Evolutionary conservation across 2,797 vertebrate species (phyloP), one percentile per base, ranked within the genome.

Genomic region (Cyprinella venusta): DNA sequence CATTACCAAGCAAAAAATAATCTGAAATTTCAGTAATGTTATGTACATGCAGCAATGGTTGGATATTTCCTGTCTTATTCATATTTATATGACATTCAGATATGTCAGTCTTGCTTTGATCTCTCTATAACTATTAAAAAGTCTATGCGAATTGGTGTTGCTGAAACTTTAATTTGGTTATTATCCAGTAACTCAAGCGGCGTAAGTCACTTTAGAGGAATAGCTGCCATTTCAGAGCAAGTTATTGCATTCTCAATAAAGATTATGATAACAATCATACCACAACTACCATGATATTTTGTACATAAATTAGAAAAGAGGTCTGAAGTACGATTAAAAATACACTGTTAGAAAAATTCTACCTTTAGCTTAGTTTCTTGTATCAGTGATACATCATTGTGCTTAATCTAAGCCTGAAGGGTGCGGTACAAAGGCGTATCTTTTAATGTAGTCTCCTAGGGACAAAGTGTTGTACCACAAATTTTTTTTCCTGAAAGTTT

Each of bases 21-120:
- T 26, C 16, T 80, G 69, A 74, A 75, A 85, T 86, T 84, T 78
- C 68, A 63, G 76, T 50, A 56, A 76, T 50, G 64, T 48, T 38
- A 50, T 42, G 36, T 26, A 69, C 48, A 8, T 2, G 12, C 26
- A 59, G 38, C 40, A 61, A 45, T 80, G 5, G 2, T 26, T 59
- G n/a, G 40, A 61, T 69, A 19, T 71, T 71, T 81, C 21, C 42
- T n/a, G 56, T 36, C n/a, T 2, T 8, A 74, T 74, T 54, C 30
- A 33, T 33, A 36, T 36, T 54, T 54, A 54, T 36, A 72, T 30
- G 54, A 56, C 54, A 56, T 56, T 56, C 8, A 56, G 52, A 75
- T 36, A 67, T 3, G 8, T 4, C 7, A 0, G 48, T 6, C 5
- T 68, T 52, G 13, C 21, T 68, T 38, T 68, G 15, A 18, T 18